Base-by-base conservation (phyloP, 2,888 invertebrate genomes). In the Heliconius cydno region DNA sequence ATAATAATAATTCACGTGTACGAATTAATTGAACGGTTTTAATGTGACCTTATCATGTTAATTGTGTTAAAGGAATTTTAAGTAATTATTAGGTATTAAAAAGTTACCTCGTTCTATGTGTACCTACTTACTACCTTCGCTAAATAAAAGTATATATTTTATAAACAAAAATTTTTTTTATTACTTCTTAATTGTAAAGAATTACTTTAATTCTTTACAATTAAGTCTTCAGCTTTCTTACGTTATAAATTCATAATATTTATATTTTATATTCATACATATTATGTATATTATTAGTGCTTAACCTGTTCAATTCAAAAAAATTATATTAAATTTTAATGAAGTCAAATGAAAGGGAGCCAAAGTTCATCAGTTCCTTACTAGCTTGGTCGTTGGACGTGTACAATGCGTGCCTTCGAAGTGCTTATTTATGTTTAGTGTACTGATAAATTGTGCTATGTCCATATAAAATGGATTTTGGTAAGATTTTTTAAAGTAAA, bases 281-380 rank as follows among this genome's bases (percentile, higher is more conserved):
- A 19, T 19, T 46, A 19, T 46, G 6, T 46, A 6, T 46, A 6
- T 19, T 46, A 19, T 6, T 52, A 19, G 6, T 52, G 52, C 6
- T 19, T 52, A 52, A 52, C 1, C 52, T 68, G 30, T 68, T 68
- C 22, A 34, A 22, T 67, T 60, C 3, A 60, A n/a, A 60, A n/a
- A 60, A n/a, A 10, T 12, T n/a, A 60, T 65, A 71, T 63, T 63
- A 65, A 72, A 52, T 66, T 66, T 30, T 34, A 72, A 22, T 60
- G 25, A 52, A 78, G 9, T 73, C 25, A 73, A 72, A 25, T 46
- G 65, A 66, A 22, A 41, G n/a, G 22, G 57, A 71, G 78, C 52
- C 34, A 78, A 78, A 73, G 78, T 72, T 72, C 78, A 77, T 34
- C 65, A 28, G 73, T 77, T 77, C 52, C 70, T 70, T 74, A 25